Percentiles rank a stretch among this genome's conserved stretches.
Conservation (phyloP, 2,888 invertebrate species). For the Pherbina coryleti region DNA sequence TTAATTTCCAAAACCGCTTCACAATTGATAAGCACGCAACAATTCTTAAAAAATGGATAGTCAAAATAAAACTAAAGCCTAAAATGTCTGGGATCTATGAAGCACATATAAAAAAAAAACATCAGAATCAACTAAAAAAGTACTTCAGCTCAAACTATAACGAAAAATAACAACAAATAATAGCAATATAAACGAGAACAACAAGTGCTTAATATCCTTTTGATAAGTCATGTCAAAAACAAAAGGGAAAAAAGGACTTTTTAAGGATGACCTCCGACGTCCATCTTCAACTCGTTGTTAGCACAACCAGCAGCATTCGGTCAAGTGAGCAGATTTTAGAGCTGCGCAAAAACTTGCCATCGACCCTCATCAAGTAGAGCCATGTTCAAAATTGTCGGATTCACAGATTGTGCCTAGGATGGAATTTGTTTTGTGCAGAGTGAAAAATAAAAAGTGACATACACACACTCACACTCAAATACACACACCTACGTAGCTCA, state of each 20-base stretch:
- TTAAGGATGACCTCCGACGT: not conserved
- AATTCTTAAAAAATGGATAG: no score
- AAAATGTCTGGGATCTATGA: no score
- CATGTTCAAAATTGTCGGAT: not conserved
- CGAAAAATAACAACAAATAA: no score
- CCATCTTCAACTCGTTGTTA: not conserved
- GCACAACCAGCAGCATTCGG: slow-evolving; percentile 5
- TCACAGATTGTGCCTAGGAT: no score
- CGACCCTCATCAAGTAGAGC: slow-evolving; percentile 17
- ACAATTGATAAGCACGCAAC: no score
- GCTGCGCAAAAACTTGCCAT: slow-evolving; percentile 2
- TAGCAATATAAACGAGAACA: not conserved
- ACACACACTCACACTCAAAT: not conserved
- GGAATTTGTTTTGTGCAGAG: no score
- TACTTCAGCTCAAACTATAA: no score
- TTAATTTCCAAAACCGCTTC: no score
- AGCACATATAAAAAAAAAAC: not conserved
- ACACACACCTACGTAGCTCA: slow-evolving; percentile 12
- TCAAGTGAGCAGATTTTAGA: not conserved
- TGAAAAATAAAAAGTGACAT: not conserved
- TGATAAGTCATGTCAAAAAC: slow-evolving; percentile 50
- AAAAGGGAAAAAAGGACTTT: slow-evolving; percentile 35
- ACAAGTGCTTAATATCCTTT: slow-evolving; percentile 46
- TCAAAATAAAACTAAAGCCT: no score
- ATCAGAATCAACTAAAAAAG: not conserved